Conservation (phyloP, 2,888 invertebrate genomes). For the Chrysolina oricalcia region DNA sequence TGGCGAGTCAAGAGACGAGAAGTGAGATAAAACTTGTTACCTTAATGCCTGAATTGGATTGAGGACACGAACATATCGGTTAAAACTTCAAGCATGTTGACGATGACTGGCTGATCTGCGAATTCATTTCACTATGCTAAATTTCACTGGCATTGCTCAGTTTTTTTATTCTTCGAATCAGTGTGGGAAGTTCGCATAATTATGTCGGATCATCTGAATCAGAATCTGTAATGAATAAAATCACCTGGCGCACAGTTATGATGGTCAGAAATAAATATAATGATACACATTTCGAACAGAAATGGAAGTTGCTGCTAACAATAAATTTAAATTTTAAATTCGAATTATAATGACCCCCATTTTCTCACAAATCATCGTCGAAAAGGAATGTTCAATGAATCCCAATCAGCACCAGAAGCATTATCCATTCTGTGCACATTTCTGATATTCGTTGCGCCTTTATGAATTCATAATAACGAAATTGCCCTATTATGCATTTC, state of each 20-base stretch:
- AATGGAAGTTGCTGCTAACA: slow-evolving; percentile 3
- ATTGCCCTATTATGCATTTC: slow-evolving; percentile 37
- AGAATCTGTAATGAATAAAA: neutral
- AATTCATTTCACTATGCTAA: too few species aligned
- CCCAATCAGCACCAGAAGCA: slow-evolving; percentile 26
- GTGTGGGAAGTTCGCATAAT: too few species aligned
- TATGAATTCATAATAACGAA: slow-evolving; percentile 35
- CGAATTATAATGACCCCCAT: slow-evolving; percentile 28
- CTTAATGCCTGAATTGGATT: too few species aligned
- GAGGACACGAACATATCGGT: too few species aligned
- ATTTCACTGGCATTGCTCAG: too few species aligned
- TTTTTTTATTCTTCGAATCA: too few species aligned
- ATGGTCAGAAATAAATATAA: slow-evolving; percentile 6
- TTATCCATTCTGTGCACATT: slow-evolving; percentile 32
- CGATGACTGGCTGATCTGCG: too few species aligned
- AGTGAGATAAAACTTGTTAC: too few species aligned
- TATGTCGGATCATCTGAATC: neutral
- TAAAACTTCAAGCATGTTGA: too few species aligned
- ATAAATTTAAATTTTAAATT: slow-evolving; percentile 28
- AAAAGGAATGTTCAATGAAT: slow-evolving; percentile 26
- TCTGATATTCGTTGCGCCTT: slow-evolving; percentile 34
- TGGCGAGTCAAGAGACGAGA: too few species aligned
- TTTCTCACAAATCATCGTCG: slow-evolving; percentile 35
- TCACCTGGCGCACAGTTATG: neutral
- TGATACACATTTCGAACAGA: slow-evolving; percentile 10